Evolutionary conservation across 1,140 invertebrate genomes (phyloP).

Genomic region (Andrena cerasifolii): DNA sequence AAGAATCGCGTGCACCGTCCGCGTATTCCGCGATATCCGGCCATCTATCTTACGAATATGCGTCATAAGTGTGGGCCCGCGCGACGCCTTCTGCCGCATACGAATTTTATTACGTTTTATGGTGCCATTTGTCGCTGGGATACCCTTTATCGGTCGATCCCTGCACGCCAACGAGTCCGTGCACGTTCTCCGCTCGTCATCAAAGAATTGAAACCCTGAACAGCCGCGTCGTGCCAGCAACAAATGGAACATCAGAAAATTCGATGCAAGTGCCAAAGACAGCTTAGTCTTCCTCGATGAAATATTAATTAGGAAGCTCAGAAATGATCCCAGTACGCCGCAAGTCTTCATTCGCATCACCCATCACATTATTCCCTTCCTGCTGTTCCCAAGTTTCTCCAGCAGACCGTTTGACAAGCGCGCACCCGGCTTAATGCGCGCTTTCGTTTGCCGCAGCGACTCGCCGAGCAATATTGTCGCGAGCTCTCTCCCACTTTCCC

Average conservation of each 20-base stretch:
- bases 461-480: constrained; percentile 56
- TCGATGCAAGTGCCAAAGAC: too few species aligned
- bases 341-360: too few species aligned
- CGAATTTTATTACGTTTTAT: constrained; percentile 58
- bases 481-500: neutral
- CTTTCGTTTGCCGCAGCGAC: constrained; percentile 18
- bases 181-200: constrained; percentile 9
- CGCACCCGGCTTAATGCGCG: neutral
- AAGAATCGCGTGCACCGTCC: constrained; percentile 12
- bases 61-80: constrained; percentile 33
- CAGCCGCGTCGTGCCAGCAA: neutral
- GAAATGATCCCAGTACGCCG: too few species aligned
- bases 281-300: too few species aligned
- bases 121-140: constrained; percentile 42
- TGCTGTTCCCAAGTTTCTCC: neutral
- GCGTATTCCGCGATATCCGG: constrained; percentile 11
- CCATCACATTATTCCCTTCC: too few species aligned
- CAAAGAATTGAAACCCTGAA: constrained; percentile 32
- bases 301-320: too few species aligned
- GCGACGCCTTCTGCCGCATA: constrained; percentile 24
- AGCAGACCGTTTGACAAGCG: neutral
- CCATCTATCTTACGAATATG: constrained; percentile 10
- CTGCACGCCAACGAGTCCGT: neutral
- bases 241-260: too few species aligned
- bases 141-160: constrained; percentile 51